phyloP scores from a whole-genome alignment of 2,888 invertebrate genomes.

The Sacculina carcini region DNA sequence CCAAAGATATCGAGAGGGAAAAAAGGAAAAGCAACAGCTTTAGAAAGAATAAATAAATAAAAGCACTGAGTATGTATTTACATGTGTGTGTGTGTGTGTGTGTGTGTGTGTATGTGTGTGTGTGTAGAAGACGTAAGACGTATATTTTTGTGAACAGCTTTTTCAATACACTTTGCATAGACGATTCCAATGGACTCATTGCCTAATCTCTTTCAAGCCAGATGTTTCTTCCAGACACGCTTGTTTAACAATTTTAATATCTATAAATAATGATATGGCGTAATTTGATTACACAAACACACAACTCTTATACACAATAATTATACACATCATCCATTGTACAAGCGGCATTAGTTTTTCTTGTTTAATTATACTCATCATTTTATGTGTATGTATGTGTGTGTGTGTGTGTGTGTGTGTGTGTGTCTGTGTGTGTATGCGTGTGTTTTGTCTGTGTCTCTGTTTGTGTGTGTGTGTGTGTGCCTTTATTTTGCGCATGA shows the following conservation, averaged over 20 bases:
- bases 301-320: too few relatives aligned
- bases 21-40: neutral
- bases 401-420: neutral
- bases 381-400: neutral
- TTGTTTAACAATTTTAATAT: too few relatives aligned
- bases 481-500: conserved; percentile 58
- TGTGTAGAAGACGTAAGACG: too few relatives aligned
- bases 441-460: neutral
- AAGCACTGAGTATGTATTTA: neutral
- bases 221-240: too few relatives aligned
- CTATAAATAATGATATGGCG: too few relatives aligned
- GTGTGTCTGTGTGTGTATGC: neutral
- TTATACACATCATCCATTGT: too few relatives aligned
- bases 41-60: too few relatives aligned
- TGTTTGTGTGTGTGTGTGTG: conserved; percentile 18
- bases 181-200: too few relatives aligned
- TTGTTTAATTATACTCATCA: neutral
- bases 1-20: conserved; percentile 15
- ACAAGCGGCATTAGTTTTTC: neutral
- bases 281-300: too few relatives aligned
- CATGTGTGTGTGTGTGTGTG: neutral
- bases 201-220: too few relatives aligned
- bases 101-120: neutral
- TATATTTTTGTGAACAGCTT: neutral
- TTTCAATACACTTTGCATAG: neutral